Evolutionary conservation across 2,888 invertebrate genomes (phyloP), one percentile per base, ranked within the genome.

Genomic region (Congeria kusceri): DNA sequence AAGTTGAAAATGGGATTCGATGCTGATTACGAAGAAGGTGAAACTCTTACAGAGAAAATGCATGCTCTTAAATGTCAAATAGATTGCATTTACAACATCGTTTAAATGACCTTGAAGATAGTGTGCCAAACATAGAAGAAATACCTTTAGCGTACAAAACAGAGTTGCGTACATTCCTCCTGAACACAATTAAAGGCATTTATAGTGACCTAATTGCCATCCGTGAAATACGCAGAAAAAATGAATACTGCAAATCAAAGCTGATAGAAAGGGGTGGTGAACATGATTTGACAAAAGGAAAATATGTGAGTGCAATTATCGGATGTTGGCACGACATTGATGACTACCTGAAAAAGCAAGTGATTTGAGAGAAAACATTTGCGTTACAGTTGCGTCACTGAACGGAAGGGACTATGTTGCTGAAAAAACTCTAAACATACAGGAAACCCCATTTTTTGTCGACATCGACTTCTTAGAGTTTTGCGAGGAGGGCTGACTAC

Each of bases 1-100:
- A 81, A 79, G n/a, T 32, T 84, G 7, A 84, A 84, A 64, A 73
- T 72, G 64, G 77, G 75, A 2, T 58, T 84, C 3, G 74, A 63
- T 3, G 61, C 62, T 2, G 29, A 63, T 18, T 62, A 47, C 1
- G 84, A 77, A 11, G 81, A 84, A 0, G 75, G 62, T 1, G 4
- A 29, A 27, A 39, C 77, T 4, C 46, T 83, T 13, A 0, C 20
- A 49, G 49, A 72, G 15, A 68, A 39, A 61, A 32, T 62, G 25
- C n/a, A 49, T n/a, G 25, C 5, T 9, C n/a, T 78, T 13, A 44
- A 56, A 18, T 9, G 13, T 28, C 20, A 58, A 3, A 25, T 57
- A 15, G 18, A 20, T 44, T 32, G 20, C 1, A 13, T 66, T 13
- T n/a, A 53, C 9, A n/a, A 29, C n/a, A 66, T 56, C 15, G 47